Base-by-base conservation (phyloP, 2,113 vertebrate genomes). In the Suricata suricatta region DNA sequence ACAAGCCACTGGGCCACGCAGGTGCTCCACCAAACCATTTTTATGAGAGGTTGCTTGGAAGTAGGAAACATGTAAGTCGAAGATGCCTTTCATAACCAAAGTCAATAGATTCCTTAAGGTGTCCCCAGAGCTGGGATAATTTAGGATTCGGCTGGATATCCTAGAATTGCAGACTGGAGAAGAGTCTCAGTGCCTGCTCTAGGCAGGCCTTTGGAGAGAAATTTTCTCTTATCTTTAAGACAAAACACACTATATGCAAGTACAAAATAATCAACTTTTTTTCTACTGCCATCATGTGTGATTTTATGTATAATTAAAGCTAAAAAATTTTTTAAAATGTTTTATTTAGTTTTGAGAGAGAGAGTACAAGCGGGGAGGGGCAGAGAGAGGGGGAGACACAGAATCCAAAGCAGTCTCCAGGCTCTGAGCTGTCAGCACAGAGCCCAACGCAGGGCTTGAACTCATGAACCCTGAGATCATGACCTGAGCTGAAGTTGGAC, bases 221-320 rank as follows among this genome's bases (percentile, higher is more conserved):
- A 76, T 27, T 69, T 57, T 16, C 21, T 72, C 25, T 64, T 66
- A 74, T 74, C 52, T 83, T 95, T 17, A 64, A 93, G 66, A 92
- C 3, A 86, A 96, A 68, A 52, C n/a, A 88, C 19, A 74, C 5
- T 33, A 47, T 19, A 35, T 41, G 4, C 31, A 76, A 83, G 38
- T 44, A 38, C 85, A 47, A 83, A 93, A 97, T 29, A 91, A 76
- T 44, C 72, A 3, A 79, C 50, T 15, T 68, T 33, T 35, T 16
- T 69, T 63, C 5, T 93, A 66, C n/a, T 38, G 85, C 52, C 33
- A 93, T 81, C 23, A 72, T 50, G 2, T 66, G 50, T 86, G 41
- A 50, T 93, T 97, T 68, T 47, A 57, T 66, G n/a, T 83, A 19
- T 52, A 8, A 81, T 93, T 83, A 87, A 96, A 87, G 12, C 81